These are phyloP conservation scores for Cladorhizidae sp. DNA, from an alignment of 37 sponge, comb jelly and placozoan species.

Conservation along the genomic window DNA sequence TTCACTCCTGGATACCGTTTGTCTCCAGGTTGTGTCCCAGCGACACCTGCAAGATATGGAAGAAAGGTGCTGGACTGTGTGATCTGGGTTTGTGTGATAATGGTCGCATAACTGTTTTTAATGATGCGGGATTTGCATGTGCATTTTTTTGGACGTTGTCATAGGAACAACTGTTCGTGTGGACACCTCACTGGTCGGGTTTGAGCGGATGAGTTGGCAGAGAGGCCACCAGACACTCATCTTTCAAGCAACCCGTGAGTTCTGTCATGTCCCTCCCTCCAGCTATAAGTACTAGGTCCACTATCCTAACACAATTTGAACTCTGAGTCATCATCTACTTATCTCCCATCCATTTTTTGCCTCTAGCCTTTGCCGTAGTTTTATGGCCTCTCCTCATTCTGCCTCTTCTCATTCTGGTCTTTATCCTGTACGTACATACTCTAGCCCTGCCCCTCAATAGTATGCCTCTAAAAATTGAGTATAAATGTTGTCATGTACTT, in stretches of 20 bases:
- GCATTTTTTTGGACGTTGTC: neutral
- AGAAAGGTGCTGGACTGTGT: conserved; percentile 72
- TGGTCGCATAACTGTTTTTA: neutral
- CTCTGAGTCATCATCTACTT: too few relatives aligned
- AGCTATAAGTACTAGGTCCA: too few relatives aligned
- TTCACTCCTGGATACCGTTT: conserved; percentile 97
- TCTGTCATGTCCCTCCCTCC: neutral
- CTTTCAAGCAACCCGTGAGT: conserved; percentile 69
- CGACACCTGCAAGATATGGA: conserved; percentile 98
- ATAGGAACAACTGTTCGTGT: conserved; percentile 90
- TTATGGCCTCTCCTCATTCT: too few relatives aligned
- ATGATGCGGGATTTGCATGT: neutral
- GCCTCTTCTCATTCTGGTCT: neutral
- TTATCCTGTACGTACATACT: too few relatives aligned
- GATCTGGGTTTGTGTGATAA: neutral
- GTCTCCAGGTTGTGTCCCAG: conserved; percentile 96
- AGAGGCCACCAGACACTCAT: conserved; percentile 88
- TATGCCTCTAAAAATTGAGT: too few relatives aligned
- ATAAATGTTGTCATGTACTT: too few relatives aligned
- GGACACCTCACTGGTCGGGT: conserved; percentile 90
- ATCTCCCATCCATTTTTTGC: too few relatives aligned
- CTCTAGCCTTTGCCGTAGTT: too few relatives aligned
- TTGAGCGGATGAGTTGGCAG: conserved; percentile 83
- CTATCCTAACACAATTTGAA: too few relatives aligned
- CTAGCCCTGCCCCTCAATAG: too few relatives aligned